phyloP scores from a whole-genome alignment of 2,888 invertebrate species.

The Ditula angustiorana region DNA sequence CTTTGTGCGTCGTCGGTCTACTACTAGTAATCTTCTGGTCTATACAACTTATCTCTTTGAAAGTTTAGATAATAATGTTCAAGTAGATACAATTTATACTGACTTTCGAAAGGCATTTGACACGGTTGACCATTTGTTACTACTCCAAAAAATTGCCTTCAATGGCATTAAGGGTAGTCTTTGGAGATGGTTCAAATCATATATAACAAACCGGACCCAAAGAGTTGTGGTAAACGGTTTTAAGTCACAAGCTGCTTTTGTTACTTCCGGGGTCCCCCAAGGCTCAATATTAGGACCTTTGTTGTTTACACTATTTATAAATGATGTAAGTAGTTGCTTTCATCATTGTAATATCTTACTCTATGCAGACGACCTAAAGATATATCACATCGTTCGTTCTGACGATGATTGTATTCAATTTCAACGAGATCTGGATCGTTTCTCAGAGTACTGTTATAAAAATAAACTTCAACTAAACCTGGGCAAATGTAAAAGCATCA shows the following conservation, averaged over 20 bases:
- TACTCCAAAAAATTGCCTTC: slow-evolving; percentile 25
- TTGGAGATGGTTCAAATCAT: slow-evolving; percentile 41
- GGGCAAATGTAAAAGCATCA: too few species aligned
- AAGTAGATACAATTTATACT: not conserved
- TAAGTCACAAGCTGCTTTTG: slow-evolving; percentile 20
- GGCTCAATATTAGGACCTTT: slow-evolving; percentile 44
- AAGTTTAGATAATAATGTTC: not conserved
- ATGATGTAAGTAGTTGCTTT: slow-evolving; percentile 41
- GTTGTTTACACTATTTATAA: slow-evolving; percentile 42
- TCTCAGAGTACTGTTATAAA: too few species aligned
- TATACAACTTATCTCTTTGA: not conserved
- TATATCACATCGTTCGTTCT: slow-evolving; percentile 28
- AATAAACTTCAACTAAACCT: too few species aligned
- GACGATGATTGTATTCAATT: slow-evolving; percentile 27
- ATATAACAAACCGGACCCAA: slow-evolving; percentile 41
- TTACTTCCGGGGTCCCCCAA: slow-evolving; percentile 44
- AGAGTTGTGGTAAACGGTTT: slow-evolving; percentile 40
- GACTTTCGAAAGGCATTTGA: not conserved
- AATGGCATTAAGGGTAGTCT: slow-evolving; percentile 40
- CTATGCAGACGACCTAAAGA: slow-evolving; percentile 43
- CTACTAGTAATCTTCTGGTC: not conserved
- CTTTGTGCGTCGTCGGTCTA: not conserved
- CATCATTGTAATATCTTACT: slow-evolving; percentile 32
- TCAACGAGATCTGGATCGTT: slow-evolving; percentile 12
- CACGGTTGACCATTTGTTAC: too few species aligned